phyloP scores from a whole-genome alignment of 2,113 vertebrate species.

The Cygnus buccinator region DNA sequence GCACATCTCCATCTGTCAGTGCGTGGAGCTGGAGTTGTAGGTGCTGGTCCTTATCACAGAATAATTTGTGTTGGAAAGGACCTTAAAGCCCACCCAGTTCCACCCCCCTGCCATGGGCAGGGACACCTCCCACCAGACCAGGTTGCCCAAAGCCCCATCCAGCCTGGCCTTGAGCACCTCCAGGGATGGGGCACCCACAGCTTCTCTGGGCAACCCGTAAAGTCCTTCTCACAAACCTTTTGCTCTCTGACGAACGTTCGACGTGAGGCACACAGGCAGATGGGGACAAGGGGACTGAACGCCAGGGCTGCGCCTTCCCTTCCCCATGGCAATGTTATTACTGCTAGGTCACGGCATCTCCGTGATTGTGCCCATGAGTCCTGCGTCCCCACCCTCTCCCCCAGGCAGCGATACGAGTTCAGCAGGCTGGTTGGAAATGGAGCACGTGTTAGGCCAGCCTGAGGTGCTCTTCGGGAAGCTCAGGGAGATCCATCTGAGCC shows the following conservation, averaged over 20 bases:
- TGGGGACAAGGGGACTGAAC: background rate
- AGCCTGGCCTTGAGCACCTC: no score
- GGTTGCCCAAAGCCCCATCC: no score
- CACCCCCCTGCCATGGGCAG: no score
- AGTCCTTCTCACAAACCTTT: background rate
- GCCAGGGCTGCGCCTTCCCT: background rate
- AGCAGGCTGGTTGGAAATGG: background rate
- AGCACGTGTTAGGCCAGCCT: background rate
- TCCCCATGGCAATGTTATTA: constrained; percentile 11
- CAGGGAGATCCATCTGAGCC: background rate
- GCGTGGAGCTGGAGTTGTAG: background rate
- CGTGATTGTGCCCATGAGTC: background rate
- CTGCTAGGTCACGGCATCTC: constrained; percentile 39
- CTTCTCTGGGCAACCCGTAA: no score
- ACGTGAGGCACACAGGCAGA: background rate
- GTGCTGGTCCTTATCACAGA: background rate
- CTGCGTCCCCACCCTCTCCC: constrained; percentile 19
- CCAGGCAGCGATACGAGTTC: constrained; percentile 29
- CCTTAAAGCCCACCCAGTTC: no score
- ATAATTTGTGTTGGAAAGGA: no score
- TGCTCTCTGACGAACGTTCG: background rate
- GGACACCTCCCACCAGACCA: no score
- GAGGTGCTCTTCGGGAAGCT: background rate
- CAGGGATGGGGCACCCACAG: no score
- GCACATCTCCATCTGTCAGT: background rate